Evolutionary conservation across 92 coral and sea anemone species (phyloP).

Genomic region (Meandrina meandrites): DNA sequence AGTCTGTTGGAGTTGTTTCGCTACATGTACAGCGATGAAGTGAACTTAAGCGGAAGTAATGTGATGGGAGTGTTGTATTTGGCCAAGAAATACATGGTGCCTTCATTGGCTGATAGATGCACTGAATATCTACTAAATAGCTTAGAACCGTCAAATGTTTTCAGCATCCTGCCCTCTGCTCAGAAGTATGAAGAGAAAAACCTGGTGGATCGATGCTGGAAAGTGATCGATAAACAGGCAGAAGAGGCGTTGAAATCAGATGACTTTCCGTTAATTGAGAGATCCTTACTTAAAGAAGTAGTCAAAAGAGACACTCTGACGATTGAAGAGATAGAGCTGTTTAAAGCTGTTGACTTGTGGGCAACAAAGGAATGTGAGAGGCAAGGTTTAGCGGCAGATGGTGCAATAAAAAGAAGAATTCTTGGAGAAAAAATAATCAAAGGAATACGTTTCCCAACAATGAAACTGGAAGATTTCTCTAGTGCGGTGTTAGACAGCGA

Average conservation of each 20-base stretch:
- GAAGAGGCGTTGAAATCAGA: too few relatives aligned
- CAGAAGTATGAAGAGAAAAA: too few relatives aligned
- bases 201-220: too few relatives aligned
- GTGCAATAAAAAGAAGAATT: constrained; percentile 1
- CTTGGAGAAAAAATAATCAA: constrained; percentile 8
- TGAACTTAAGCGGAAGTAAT: too few relatives aligned
- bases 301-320: constrained; percentile 34
- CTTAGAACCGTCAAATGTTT: neutral
- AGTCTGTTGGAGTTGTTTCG: constrained; percentile 42
- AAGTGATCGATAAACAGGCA: too few relatives aligned
- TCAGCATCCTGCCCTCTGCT: too few relatives aligned
- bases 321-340: constrained; percentile 46
- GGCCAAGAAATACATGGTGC: too few relatives aligned
- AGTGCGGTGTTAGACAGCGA: neutral
- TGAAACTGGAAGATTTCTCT: neutral
- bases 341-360: constrained; percentile 60
- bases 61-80: too few relatives aligned
- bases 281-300: neutral
- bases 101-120: too few relatives aligned
- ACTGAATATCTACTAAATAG: too few relatives aligned
- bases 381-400: constrained; percentile 19
- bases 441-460: constrained; percentile 12
- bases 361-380: constrained; percentile 53
- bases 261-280: too few relatives aligned
- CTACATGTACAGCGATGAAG: constrained; percentile 47